Conservation (phyloP, 2,113 vertebrate genomes). For the Hippocampus barbouri region DNA sequence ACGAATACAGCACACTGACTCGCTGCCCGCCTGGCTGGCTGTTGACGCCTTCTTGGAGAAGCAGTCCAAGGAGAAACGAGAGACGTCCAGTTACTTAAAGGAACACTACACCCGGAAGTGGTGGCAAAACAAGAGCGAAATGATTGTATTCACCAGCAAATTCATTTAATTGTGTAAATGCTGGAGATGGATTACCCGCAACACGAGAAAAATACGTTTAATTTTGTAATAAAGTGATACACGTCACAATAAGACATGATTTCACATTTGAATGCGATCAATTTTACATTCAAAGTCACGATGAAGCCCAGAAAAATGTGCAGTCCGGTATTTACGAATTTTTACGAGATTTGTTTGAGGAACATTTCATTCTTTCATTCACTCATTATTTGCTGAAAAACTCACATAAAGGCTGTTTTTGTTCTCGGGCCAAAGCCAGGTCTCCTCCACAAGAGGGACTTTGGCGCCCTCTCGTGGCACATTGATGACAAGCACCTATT, state of each 20-base stretch:
- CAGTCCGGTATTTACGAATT: not conserved
- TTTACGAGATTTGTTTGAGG: not conserved
- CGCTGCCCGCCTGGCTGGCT: not conserved
- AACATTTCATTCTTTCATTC: not conserved
- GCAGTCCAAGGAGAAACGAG: constrained; percentile 36
- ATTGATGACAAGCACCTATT: no score
- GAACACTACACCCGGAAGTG: constrained; percentile 40
- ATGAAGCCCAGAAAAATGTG: not conserved
- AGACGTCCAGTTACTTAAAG: constrained; percentile 65
- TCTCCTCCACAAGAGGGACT: not conserved
- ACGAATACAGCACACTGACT: not conserved
- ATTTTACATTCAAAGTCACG: not conserved
- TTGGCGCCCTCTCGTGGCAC: not conserved
- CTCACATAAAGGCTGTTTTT: not conserved
- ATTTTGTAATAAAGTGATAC: no score
- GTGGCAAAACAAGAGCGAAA: not conserved
- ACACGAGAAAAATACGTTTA: no score
- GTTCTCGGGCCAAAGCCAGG: not conserved
- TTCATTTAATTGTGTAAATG: no score
- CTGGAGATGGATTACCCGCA: no score
- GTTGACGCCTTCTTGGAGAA: not conserved
- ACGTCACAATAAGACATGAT: no score
- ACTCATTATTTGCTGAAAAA: not conserved
- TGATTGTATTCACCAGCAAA: not conserved
- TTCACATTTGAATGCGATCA: no score